Evolutionary conservation across 2,113 vertebrate species (phyloP).

Genomic region (Ophthalmolycus amberensis): DNA sequence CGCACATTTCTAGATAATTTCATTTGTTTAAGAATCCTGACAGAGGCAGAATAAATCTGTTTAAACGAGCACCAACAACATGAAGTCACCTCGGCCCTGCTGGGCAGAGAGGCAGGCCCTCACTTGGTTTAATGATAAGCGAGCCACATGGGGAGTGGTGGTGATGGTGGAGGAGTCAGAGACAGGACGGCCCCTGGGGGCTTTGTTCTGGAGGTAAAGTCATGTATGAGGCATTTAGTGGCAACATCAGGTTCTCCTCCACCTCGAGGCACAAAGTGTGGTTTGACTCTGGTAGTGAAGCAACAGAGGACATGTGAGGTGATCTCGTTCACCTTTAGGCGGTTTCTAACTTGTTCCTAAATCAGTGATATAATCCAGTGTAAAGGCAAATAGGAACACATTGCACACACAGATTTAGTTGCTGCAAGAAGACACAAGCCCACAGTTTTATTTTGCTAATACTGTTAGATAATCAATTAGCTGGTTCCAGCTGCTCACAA

Average conservation of each 20-base stretch:
- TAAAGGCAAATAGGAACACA: neutral
- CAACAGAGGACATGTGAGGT: constrained; percentile 27
- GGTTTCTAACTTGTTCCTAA: constrained; percentile 3
- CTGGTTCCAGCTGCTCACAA: constrained; percentile 7
- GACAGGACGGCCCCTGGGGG: constrained; percentile 21
- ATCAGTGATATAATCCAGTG: constrained; percentile 19
- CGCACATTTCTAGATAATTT: neutral
- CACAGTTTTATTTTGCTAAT: neutral
- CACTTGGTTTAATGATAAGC: constrained; percentile 15
- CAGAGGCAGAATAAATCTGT: neutral
- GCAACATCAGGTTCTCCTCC: constrained; percentile 29
- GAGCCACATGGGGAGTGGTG: constrained; percentile 26
- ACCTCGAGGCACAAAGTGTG: neutral
- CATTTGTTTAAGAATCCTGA: neutral
- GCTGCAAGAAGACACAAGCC: neutral
- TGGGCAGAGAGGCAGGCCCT: constrained; percentile 12
- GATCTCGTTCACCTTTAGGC: constrained; percentile 39
- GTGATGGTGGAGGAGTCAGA: constrained; percentile 1
- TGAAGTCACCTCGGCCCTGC: constrained; percentile 8
- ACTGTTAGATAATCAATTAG: neutral
- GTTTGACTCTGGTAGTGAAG: constrained; percentile 1
- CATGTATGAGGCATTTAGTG: constrained; percentile 49
- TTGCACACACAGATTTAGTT: neutral
- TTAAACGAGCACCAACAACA: constrained; percentile 11
- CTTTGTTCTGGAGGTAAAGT: constrained; percentile 52